Base-by-base conservation (phyloP, 2,113 vertebrate species). In the Pongo abelii region DNA sequence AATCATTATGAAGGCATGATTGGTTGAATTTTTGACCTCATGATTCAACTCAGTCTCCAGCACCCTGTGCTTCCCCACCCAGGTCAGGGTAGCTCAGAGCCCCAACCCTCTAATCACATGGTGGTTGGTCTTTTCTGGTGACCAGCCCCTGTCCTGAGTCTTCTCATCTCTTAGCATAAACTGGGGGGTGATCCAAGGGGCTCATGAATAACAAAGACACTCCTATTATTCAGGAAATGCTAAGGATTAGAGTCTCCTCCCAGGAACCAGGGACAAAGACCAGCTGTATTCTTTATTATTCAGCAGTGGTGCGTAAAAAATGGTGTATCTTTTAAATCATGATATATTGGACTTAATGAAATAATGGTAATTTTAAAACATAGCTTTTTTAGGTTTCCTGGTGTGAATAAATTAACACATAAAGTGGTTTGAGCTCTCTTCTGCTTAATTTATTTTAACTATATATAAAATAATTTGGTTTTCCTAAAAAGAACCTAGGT, bases 401-500 rank as follows among this genome's bases (percentile, higher is more conserved):
- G 7, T 92, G 17, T 59, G 38, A 83, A 6, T 75, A 55, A 95
- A 12, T 57, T 93, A 92, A 67, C 32, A 74, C 64, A 72, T 48
- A 10, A 57, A 94, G 50, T 94, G 77, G 46, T 96, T 95, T 97
- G 43, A 92, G 5, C 16, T 92, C 32, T 92, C 27, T 96, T 94
- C 25, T 93, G 25, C 9, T 32, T 93, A 95, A 94, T 85, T 87
- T 89, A 93, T 52, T 96, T 98, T 81, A 90, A 40, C 55, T 91
- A 77, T 35, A 80, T 30, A 20, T 79, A 89, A 96, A 93, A 89
- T 90, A 94, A 87, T 64, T 57, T 52, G 1, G 46, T 84, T 97
- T 89, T 3, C 91, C 9, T 78, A 40, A 64, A 94, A 89, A 72
- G 43, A 87, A 67, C 25, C 8, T 43, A 61, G 64, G 7, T 23